These are phyloP conservation scores for Heterotis niloticus DNA, from an alignment of 2,113 vertebrate species.

Conservation along the genomic window DNA sequence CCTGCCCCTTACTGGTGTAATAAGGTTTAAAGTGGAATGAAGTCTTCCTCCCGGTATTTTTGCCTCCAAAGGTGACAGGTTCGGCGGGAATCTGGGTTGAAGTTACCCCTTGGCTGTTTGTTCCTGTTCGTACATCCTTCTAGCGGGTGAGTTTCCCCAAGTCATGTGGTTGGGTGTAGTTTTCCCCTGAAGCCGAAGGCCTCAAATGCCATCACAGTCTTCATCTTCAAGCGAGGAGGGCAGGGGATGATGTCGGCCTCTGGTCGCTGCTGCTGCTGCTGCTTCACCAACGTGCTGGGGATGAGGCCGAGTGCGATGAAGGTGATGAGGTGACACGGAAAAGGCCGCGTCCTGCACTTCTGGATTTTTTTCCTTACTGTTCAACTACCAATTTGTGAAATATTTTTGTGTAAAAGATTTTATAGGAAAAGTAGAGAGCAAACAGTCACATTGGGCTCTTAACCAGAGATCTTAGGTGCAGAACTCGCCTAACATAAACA, in stretches of 20 bases:
- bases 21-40: too few species aligned
- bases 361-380: slow-evolving; percentile 22
- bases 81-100: too few species aligned
- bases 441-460: not conserved
- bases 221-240: slow-evolving; percentile 5
- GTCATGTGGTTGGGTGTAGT: too few species aligned
- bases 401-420: not conserved
- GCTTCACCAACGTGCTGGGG: not conserved
- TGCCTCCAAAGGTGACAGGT: too few species aligned
- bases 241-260: not conserved
- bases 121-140: not conserved
- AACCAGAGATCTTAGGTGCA: slow-evolving; percentile 21
- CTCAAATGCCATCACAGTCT: not conserved
- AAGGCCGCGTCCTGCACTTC: not conserved
- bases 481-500: slow-evolving; percentile 22
- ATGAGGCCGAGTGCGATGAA: not conserved
- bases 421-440: not conserved
- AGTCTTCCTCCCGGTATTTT: too few species aligned
- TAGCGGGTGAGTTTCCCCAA: not conserved
- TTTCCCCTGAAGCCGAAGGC: slow-evolving; percentile 27
- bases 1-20: too few species aligned
- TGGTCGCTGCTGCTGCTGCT: not conserved
- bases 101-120: too few species aligned
- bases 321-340: not conserved
- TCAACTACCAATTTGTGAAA: slow-evolving; percentile 17